phyloP scores from a whole-genome alignment of 2,113 vertebrate species.

The Notothenia coriiceps region DNA sequence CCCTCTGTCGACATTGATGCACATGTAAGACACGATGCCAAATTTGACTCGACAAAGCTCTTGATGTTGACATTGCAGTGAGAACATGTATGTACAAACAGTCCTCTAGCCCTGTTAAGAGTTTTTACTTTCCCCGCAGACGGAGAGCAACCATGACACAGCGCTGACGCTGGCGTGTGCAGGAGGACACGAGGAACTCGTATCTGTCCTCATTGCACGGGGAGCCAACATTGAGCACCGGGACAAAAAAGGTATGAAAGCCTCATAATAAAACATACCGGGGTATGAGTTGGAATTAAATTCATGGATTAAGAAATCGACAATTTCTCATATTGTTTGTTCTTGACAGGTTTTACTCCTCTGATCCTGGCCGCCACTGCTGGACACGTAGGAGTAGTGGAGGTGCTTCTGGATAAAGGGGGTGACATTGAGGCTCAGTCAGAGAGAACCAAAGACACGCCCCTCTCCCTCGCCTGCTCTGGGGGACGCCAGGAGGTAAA shows the following conservation, averaged over 20 bases:
- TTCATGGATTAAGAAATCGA: not conserved
- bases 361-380: constrained; percentile 98
- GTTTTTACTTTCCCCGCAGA: constrained; percentile 79
- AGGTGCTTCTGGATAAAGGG: constrained; percentile 98
- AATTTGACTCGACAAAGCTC: not conserved
- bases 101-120: constrained; percentile 15
- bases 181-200: constrained; percentile 97
- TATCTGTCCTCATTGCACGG: constrained; percentile 95
- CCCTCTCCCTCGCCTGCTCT: constrained; percentile 96
- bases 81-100: not conserved
- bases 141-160: constrained; percentile 98
- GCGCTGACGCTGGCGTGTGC: constrained; percentile 97
- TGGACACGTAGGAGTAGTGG: constrained; percentile 97
- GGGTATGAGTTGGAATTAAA: not conserved
- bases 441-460: constrained; percentile 99
- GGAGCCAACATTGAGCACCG: constrained; percentile 98
- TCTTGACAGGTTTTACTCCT: constrained; percentile 92
- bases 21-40: constrained; percentile 87
- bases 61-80: not conserved
- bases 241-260: constrained; percentile 94
- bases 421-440: constrained; percentile 99
- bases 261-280: not conserved
- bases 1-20: constrained; percentile 98
- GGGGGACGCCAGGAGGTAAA: constrained; percentile 96
- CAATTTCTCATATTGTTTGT: not conserved